Base-by-base conservation (phyloP, 2,797 vertebrate species). In the Argyrosomus regius region DNA sequence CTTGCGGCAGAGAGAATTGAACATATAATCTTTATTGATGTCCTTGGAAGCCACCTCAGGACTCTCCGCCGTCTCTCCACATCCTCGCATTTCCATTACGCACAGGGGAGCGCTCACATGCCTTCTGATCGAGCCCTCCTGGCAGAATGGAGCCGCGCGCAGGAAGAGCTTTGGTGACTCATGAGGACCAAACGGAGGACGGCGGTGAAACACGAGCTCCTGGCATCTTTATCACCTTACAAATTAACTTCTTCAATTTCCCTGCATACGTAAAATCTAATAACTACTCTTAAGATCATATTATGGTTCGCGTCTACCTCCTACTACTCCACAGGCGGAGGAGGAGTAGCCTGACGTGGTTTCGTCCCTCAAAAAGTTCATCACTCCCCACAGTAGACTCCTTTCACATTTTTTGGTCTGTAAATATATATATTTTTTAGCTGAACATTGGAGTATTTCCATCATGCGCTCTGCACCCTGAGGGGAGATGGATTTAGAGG, bases 401-500 rank as follows among this genome's bases (percentile, higher is more conserved):
- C 12, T 50, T 66, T 60, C 66, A 13, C 50, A 13, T 13, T 43
- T 49, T 70, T 48, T 26, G 31, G 3, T 41, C 39, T 72, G 17
- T 64, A 4, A 0, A 28, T 24, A 1, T 52, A 53, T 31, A 8
- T 22, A 53, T 35, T 24, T 72, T 57, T 54, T 26, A 77, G 5
- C 39, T 54, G 53, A 41, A 49, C 62, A 72, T 18, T 64, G 75
- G 70, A 71, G 77, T 46, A 14, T 26, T 57, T 7, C 26, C 75
- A 74, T 35, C 70, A 87, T 91, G 88, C 68, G 71, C 67, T 41
- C 75, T 43, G 78, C 68, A 13, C 68, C 88, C 81, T 92, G 89
- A 93, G 70, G 80, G 83, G 89, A 88, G 71, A 94, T 95, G 94
- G 94, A 93, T 87, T 71, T 89, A n/a, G 92, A 93, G 76, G 88